A percentile compares a stretch with the other conserved stretches of the same genome.
phyloP scores from a whole-genome alignment of 1,140 invertebrate genomes.

The Colletes gigas region DNA sequence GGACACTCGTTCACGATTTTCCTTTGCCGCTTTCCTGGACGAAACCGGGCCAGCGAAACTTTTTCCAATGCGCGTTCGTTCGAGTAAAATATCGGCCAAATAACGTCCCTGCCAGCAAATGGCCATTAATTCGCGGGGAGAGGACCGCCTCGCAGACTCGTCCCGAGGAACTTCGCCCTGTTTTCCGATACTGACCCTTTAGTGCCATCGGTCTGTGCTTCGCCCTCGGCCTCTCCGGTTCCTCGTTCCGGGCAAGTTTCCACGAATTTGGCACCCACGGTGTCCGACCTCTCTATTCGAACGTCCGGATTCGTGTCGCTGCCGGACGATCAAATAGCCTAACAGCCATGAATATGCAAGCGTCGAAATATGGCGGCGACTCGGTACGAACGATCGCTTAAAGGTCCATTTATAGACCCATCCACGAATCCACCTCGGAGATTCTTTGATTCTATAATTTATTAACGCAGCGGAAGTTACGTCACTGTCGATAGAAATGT shows the following conservation, averaged over 20 bases:
- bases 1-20: not conserved
- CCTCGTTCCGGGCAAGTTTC: not conserved
- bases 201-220: not conserved
- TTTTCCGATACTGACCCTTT: constrained; percentile 28
- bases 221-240: not conserved
- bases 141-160: not conserved
- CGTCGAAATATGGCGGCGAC: too few relatives aligned
- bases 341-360: too few relatives aligned
- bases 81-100: constrained; percentile 44
- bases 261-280: too few relatives aligned
- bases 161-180: constrained; percentile 26
- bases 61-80: constrained; percentile 30
- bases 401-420: too few relatives aligned
- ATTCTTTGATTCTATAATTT: too few relatives aligned
- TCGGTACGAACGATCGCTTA: too few relatives aligned
- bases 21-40: not conserved
- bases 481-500: too few relatives aligned
- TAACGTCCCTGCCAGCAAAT: constrained; percentile 34
- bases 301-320: constrained; percentile 49
- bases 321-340: constrained; percentile 39
- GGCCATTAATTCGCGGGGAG: constrained; percentile 44
- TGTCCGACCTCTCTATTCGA: too few relatives aligned
- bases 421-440: too few relatives aligned
- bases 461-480: too few relatives aligned
- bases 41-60: constrained; percentile 22